phyloP scores from a whole-genome alignment of 2,797 vertebrate species.

The Sciaenops ocellatus region DNA sequence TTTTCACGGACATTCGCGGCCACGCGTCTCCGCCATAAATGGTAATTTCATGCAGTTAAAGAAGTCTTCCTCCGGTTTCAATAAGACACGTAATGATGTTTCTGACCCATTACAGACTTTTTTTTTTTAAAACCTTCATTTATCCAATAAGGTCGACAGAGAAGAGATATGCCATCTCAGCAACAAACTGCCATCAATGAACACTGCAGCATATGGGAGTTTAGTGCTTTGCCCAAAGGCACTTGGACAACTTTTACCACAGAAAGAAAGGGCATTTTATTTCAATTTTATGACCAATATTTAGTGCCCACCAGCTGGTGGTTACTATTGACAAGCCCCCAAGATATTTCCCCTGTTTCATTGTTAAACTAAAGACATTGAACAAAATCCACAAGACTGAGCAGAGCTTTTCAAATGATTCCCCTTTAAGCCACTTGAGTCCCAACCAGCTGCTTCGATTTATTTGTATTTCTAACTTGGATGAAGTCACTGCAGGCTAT shows the following conservation, averaged over 20 bases:
- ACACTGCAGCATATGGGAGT: not conserved
- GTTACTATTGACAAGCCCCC: not conserved
- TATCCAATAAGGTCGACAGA: not conserved
- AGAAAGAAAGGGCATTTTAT: not conserved
- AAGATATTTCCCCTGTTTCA: conserved; percentile 2
- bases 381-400: not conserved
- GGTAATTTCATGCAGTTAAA: conserved; percentile 66
- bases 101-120: conserved; percentile 18
- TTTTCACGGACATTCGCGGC: conserved; percentile 56
- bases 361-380: not conserved
- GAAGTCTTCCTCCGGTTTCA: conserved; percentile 42
- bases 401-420: not conserved
- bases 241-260: not conserved
- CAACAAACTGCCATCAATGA: not conserved
- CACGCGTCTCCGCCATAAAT: conserved; percentile 52
- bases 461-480: not conserved
- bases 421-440: not conserved
- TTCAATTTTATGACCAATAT: not conserved
- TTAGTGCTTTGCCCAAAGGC: conserved; percentile 24
- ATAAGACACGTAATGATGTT: conserved; percentile 20
- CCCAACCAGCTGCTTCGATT: not conserved
- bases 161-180: not conserved
- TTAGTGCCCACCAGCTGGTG: not conserved
- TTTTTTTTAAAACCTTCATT: not conserved
- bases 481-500: not conserved